Evolutionary conservation across 2,888 invertebrate species (phyloP).

Genomic region (Drosophila nigritarsus): DNA sequence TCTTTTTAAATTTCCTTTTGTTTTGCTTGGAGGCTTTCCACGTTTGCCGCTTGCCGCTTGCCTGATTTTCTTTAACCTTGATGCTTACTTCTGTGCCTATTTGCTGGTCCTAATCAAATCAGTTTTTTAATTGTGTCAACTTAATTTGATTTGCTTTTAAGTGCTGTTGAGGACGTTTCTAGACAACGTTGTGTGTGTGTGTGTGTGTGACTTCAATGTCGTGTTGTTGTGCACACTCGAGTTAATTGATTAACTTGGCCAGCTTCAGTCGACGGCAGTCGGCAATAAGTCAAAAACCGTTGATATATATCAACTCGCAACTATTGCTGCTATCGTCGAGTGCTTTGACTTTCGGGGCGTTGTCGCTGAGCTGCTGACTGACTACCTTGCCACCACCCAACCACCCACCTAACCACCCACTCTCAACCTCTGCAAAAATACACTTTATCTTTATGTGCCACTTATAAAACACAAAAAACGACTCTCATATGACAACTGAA

Average conservation of each 20-base stretch:
- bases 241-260: conserved; percentile 75
- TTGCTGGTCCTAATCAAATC: conserved; percentile 57
- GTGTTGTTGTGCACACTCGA: conserved; percentile 53
- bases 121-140: conserved; percentile 61
- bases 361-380: conserved; percentile 11
- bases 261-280: conserved; percentile 18
- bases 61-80: conserved; percentile 19
- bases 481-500: conserved; percentile 17
- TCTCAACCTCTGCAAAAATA: conserved; percentile 23
- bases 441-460: conserved; percentile 53
- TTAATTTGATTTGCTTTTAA: conserved; percentile 73
- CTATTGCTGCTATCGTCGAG: conserved; percentile 22
- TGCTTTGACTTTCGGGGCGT: conserved; percentile 10
- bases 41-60: conserved; percentile 9
- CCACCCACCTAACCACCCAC: background rate
- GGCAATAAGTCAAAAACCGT: conserved; percentile 47
- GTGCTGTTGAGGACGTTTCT: conserved; percentile 41
- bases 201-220: conserved; percentile 35
- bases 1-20: background rate
- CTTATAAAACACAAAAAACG: conserved; percentile 12
- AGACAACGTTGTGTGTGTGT: background rate
- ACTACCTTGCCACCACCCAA: background rate
- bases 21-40: conserved; percentile 4
- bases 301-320: conserved; percentile 14
- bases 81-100: conserved; percentile 2